Evolutionary conservation across 2,113 vertebrate species (phyloP), one percentile per base, ranked within the genome.

Genomic region (Rhinoptilus africanus): DNA sequence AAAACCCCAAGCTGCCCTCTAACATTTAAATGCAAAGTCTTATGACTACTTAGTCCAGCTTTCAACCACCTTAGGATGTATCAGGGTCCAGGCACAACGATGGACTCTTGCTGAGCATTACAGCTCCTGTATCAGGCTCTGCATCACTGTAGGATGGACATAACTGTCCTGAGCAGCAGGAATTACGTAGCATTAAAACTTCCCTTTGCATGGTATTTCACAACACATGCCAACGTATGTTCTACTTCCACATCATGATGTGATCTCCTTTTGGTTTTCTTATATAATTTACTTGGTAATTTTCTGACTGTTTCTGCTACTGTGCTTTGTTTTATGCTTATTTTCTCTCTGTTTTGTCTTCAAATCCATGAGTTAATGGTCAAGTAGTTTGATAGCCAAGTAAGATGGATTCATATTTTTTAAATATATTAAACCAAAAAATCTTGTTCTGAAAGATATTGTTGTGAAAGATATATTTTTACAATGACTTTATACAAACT

Each of bases 61-160:
- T 91, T 77, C 10, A 69, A 12, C 22, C 41, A 23, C 59, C 26
- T 27, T 24, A 43, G 50, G 12, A 45, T 0, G 0, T 18, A 23
- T 23, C 21, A 62, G 21, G 5, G 34, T 57, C 23, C 48, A 77
- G 59, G 39, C 37, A 88, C 28, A 67, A 23, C 28, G 60, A 32
- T 18, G 50, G 26, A 12, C 14, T 76, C 20, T n/a, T 45, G 41
- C 14, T n/a, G 53, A 76, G 41, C 14, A 17, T 5, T 77, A 45
- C 17, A 66, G 27, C 13, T 90, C 35, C 45, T 39, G 1, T 16
- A 3, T 56, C 39, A 88, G 39, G 20, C 51, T 79, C 35, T 1
- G 1, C 21, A n/a, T 19, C 12, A 16, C 34, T 15, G 10, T 43
- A 57, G 63, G 35, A 15, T 35, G 53, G 75, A 53, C 0, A 0